Evolutionary conservation across 2,113 vertebrate genomes (phyloP).

Genomic region (Callospermophilus lateralis): DNA sequence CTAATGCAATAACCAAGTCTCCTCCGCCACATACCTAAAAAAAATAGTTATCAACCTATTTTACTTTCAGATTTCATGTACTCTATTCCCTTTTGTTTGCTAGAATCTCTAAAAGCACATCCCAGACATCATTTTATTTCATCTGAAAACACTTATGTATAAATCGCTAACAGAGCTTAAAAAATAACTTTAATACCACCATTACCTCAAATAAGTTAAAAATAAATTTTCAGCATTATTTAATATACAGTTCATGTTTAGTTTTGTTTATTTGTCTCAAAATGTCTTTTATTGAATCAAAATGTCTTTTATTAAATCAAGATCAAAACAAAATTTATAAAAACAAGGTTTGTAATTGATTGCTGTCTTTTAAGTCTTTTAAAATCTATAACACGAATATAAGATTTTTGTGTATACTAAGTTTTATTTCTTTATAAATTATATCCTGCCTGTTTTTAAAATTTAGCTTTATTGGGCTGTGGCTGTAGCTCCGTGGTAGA

Average conservation of each 20-base stretch:
- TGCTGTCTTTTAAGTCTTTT: background rate
- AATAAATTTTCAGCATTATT: background rate
- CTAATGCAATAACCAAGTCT: background rate
- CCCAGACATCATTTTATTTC: background rate
- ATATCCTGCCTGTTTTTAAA: background rate
- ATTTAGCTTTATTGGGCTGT: constrained; percentile 23
- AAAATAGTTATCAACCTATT: background rate
- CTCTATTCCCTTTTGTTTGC: background rate
- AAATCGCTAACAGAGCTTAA: background rate
- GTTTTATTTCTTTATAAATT: background rate
- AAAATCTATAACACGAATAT: background rate
- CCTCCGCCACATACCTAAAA: background rate
- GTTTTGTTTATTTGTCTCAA: constrained; percentile 44
- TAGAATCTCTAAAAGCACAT: background rate
- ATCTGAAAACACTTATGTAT: constrained; percentile 14
- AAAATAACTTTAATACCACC: background rate
- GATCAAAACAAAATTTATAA: constrained; percentile 41
- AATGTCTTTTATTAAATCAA: constrained; percentile 28
- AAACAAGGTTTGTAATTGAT: background rate
- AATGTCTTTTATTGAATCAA: background rate
- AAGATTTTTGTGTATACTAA: background rate
- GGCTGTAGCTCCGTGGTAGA: too few relatives aligned
- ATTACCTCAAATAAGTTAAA: background rate
- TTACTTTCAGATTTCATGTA: background rate
- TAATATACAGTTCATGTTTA: background rate